Conservation (phyloP, 2,797 vertebrate species). For the Sebastes cheni region DNA sequence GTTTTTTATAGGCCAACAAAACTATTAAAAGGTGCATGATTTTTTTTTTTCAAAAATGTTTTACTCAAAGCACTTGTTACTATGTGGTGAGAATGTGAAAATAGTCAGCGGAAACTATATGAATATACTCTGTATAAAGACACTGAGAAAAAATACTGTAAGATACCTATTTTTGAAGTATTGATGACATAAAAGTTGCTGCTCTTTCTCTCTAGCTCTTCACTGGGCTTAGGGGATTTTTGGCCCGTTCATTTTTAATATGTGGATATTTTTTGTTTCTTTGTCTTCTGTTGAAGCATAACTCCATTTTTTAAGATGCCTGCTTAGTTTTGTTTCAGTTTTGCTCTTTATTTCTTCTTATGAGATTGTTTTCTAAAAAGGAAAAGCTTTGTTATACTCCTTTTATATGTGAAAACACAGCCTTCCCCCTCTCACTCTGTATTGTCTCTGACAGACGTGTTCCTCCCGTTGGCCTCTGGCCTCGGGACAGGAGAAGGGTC, state of each 20-base stretch:
- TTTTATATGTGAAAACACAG: slow-evolving; percentile 68
- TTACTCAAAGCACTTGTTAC: slow-evolving; percentile 83
- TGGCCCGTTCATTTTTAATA: slow-evolving; percentile 67
- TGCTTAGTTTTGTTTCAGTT: slow-evolving; percentile 50
- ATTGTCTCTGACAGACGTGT: slow-evolving; percentile 53
- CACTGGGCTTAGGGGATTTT: slow-evolving; percentile 50
- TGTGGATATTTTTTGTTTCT: slow-evolving; percentile 44
- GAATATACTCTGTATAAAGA: slow-evolving; percentile 87
- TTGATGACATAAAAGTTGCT: slow-evolving; percentile 78
- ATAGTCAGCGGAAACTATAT: slow-evolving; percentile 85
- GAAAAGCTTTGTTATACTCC: slow-evolving; percentile 63
- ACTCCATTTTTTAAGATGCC: slow-evolving; percentile 58
- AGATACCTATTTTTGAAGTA: slow-evolving; percentile 86
- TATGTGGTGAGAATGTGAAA: slow-evolving; percentile 87
- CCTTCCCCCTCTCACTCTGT: slow-evolving; percentile 45
- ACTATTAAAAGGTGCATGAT: slow-evolving; percentile 85
- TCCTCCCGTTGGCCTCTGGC: slow-evolving; percentile 48
- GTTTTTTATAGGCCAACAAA: slow-evolving; percentile 81
- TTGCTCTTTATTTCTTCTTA: slow-evolving; percentile 41
- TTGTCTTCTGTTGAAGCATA: slow-evolving; percentile 40
- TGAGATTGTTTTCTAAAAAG: slow-evolving; percentile 48
- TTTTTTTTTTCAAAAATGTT: slow-evolving; percentile 75
- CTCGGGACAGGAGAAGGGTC: slow-evolving; percentile 55
- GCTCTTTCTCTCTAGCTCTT: slow-evolving; percentile 70
- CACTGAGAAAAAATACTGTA: slow-evolving; percentile 82